Evolutionary conservation across 2,113 vertebrate genomes (phyloP).

Genomic region (Dicerorhinus sumatrensis): DNA sequence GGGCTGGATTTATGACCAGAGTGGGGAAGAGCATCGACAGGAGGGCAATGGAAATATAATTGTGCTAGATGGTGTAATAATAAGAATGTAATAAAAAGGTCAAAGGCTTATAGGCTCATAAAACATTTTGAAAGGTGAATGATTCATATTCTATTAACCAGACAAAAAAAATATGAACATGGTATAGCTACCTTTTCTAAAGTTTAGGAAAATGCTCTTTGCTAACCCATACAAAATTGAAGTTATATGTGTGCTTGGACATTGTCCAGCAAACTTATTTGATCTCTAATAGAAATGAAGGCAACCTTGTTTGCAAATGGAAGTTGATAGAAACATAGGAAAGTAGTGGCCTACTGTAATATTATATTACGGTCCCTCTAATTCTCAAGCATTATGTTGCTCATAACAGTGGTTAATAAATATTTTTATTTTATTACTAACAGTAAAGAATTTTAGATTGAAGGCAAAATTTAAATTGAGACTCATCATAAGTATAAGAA

Average conservation of each 20-base stretch:
- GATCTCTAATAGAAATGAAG: not conserved
- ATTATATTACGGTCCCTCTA: not conserved
- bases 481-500: not conserved
- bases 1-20: constrained; percentile 50
- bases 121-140: constrained; percentile 65
- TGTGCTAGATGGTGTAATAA: constrained; percentile 62
- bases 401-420: not conserved
- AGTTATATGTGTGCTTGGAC: not conserved
- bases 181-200: not conserved
- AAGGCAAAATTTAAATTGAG: not conserved
- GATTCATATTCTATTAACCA: constrained; percentile 45
- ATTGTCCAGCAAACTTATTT: not conserved
- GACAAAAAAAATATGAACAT: not conserved
- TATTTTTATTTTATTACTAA: not conserved
- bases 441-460: not conserved
- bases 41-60: constrained; percentile 63
- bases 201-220: constrained; percentile 5
- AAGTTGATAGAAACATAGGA: not conserved
- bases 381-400: not conserved
- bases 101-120: constrained; percentile 60
- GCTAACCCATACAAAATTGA: not conserved
- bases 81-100: constrained; percentile 65
- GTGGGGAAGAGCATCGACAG: constrained; percentile 17
- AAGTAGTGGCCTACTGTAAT: not conserved
- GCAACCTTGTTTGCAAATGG: not conserved